These are phyloP conservation scores for Ctenochaetus hawaiiensis DNA, from an alignment of 2,797 vertebrate species.

Conservation along the genomic window DNA sequence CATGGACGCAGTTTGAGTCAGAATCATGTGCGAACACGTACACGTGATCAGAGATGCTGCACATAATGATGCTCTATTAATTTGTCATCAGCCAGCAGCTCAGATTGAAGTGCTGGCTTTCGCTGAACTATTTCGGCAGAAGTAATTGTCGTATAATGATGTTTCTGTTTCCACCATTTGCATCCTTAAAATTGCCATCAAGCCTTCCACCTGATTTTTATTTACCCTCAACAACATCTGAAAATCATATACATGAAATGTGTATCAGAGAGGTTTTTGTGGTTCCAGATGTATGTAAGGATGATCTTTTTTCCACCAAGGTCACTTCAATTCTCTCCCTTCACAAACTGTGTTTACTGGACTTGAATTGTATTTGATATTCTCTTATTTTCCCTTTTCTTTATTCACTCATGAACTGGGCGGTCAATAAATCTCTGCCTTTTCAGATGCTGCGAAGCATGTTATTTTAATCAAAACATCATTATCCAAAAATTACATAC, in stretches of 20 bases:
- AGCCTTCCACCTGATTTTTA: neutral
- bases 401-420: neutral
- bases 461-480: slow-evolving; percentile 34
- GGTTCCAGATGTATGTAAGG: neutral
- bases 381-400: neutral
- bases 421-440: slow-evolving; percentile 8
- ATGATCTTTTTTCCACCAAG: neutral
- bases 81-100: slow-evolving; percentile 22
- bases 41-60: neutral
- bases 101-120: slow-evolving; percentile 12
- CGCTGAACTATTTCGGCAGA: neutral
- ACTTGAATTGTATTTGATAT: slow-evolving; percentile 16
- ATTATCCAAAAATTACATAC: neutral
- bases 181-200: neutral
- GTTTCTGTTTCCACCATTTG: slow-evolving; percentile 13
- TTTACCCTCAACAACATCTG: neutral
- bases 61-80: neutral
- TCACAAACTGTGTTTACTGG: neutral
- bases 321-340: slow-evolving; percentile 5
- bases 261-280: slow-evolving; percentile 8
- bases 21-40: neutral
- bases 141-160: neutral
- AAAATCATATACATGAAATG: neutral
- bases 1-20: neutral
- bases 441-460: slow-evolving; percentile 17